Conservation (phyloP, 2,888 invertebrate genomes). For the Tipula lateralis region DNA sequence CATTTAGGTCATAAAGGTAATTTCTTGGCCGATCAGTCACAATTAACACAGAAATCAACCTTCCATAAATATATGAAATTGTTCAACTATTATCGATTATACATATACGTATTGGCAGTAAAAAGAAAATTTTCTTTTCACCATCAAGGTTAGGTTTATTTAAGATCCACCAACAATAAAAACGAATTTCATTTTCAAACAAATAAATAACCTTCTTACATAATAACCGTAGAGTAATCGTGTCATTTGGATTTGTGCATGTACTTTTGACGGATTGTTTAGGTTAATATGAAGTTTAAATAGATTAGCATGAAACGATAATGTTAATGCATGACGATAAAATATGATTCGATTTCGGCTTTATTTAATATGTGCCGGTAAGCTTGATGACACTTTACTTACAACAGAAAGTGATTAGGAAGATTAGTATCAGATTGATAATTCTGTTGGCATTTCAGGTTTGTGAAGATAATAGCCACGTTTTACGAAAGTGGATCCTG, state of each 20-base stretch:
- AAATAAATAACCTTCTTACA: background rate
- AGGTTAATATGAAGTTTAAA: background rate
- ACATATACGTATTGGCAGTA: background rate
- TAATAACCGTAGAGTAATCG: background rate
- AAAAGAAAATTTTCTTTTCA: background rate
- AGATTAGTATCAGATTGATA: too few species aligned
- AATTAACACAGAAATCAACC: too few species aligned
- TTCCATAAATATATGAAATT: background rate
- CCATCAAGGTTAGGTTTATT: background rate
- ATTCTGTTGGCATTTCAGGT: too few species aligned
- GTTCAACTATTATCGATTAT: background rate
- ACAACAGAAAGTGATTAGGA: too few species aligned
- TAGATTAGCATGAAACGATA: background rate
- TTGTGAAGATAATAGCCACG: too few species aligned
- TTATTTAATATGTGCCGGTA: too few species aligned
- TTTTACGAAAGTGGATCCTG: too few species aligned
- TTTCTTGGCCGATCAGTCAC: too few species aligned
- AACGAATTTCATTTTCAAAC: background rate
- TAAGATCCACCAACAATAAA: background rate
- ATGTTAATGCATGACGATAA: background rate
- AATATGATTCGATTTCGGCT: too few species aligned
- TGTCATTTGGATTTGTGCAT: background rate
- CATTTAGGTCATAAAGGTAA: background rate
- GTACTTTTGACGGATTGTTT: background rate
- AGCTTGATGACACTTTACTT: too few species aligned